A percentile compares a stretch with the other conserved stretches of the same genome.
Evolutionary conservation across 2,797 vertebrate genomes (phyloP).

Genomic region (Neosilurus mollespiculum): DNA sequence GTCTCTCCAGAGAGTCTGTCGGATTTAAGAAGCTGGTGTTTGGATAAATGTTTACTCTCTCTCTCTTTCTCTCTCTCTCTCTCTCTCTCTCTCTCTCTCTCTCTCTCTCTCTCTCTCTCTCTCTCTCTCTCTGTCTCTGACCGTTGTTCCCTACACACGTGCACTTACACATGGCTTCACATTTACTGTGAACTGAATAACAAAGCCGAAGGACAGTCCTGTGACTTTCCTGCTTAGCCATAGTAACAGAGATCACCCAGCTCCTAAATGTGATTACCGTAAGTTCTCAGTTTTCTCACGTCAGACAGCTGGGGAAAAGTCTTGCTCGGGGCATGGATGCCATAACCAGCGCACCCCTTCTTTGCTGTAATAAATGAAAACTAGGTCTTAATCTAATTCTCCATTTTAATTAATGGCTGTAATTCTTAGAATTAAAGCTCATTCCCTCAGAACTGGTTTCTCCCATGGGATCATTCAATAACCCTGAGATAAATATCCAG

Average conservation of each 20-base stretch:
- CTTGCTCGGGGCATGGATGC: not conserved
- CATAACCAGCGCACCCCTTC: not conserved
- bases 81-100: not conserved
- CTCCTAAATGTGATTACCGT: not conserved
- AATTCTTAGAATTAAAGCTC: constrained; percentile 45
- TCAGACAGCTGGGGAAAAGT: constrained; percentile 1
- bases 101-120: constrained; percentile 13
- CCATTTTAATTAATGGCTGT: constrained; percentile 61
- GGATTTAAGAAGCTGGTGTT: not conserved
- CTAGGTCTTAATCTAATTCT: constrained; percentile 32
- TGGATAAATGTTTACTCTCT: not conserved
- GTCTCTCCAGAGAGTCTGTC: no score
- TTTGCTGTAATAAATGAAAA: constrained; percentile 59
- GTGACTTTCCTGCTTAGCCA: constrained; percentile 35
- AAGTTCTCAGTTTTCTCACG: constrained; percentile 13
- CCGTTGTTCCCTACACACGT: not conserved
- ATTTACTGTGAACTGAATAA: constrained; percentile 34
- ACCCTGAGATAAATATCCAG: constrained; percentile 36
- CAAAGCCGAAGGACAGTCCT: constrained; percentile 35
- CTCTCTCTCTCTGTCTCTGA: not conserved
- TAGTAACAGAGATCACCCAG: constrained; percentile 40
- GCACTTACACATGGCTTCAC: not conserved
- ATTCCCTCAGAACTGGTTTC: constrained; percentile 42
- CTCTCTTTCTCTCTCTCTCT: not conserved
- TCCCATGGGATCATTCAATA: constrained; percentile 51